phyloP scores from a whole-genome alignment of 2,797 vertebrate species.

The Craterocephalus amniculus region DNA sequence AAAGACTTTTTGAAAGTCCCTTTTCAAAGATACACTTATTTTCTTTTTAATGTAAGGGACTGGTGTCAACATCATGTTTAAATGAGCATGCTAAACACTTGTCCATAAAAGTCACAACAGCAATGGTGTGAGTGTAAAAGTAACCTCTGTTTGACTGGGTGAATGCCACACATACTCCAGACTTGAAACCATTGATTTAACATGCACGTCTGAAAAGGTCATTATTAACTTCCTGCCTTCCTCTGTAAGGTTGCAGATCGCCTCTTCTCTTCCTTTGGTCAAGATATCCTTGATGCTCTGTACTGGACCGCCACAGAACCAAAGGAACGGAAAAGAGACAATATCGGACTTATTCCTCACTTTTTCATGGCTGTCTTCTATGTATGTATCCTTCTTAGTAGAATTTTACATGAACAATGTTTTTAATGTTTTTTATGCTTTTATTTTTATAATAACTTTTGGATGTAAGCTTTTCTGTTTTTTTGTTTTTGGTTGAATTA shows the following conservation, averaged over 20 bases:
- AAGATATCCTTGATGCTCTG: slow-evolving; percentile 96
- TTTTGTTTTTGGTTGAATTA: background rate
- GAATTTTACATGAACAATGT: background rate
- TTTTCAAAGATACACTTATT: no score
- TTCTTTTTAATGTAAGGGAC: no score
- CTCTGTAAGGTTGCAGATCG: slow-evolving; percentile 92
- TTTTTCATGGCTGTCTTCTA: slow-evolving; percentile 98
- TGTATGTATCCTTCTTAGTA: slow-evolving; percentile 93
- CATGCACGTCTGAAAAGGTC: background rate
- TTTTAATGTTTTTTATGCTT: background rate
- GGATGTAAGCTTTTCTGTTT: background rate
- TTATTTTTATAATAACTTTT: background rate
- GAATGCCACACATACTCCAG: background rate
- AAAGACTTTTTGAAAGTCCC: no score
- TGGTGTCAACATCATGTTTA: no score
- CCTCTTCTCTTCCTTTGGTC: slow-evolving; percentile 97
- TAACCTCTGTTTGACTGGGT: background rate
- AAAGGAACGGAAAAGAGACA: slow-evolving; percentile 93
- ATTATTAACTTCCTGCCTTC: background rate
- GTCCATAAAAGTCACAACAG: no score
- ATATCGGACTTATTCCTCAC: slow-evolving; percentile 95
- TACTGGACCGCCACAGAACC: slow-evolving; percentile 99
- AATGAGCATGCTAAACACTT: no score
- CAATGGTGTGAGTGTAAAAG: background rate
- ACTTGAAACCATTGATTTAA: background rate